Evolutionary conservation across 1,140 invertebrate genomes (phyloP).

Genomic region (Helicoverpa armigera): DNA sequence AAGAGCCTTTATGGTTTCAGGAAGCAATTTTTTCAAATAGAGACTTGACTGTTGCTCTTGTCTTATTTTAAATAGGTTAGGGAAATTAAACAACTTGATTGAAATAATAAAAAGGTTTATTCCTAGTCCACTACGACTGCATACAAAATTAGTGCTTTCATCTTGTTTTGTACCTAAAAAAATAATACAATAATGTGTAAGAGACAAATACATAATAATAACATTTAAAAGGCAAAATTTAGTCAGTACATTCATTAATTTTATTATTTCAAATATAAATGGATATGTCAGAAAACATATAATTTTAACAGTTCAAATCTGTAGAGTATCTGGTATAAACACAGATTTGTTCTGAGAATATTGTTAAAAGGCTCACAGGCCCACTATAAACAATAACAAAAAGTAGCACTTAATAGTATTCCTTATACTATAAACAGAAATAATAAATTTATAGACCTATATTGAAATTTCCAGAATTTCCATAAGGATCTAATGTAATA

Average conservation of each 20-base stretch:
- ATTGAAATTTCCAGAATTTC: constrained; percentile 22
- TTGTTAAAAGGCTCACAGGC: constrained; percentile 29
- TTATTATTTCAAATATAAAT: constrained; percentile 28
- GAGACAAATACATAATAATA: constrained; percentile 55
- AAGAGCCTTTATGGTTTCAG: too few relatives aligned
- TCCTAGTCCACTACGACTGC: constrained; percentile 69
- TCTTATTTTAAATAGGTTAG: neutral
- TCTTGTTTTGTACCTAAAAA: constrained; percentile 70
- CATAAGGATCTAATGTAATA: constrained; percentile 13
- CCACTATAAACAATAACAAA: constrained; percentile 48
- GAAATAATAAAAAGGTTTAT: constrained; percentile 69
- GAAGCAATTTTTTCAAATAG: too few relatives aligned
- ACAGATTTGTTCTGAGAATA: constrained; percentile 35
- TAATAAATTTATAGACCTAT: constrained; percentile 3
- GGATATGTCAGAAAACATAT: constrained; percentile 38
- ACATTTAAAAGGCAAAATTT: constrained; percentile 46
- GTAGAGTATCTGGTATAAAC: constrained; percentile 36
- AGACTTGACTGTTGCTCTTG: too few relatives aligned
- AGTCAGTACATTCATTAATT: constrained; percentile 48
- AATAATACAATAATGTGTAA: constrained; percentile 67
- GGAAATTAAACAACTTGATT: constrained; percentile 36
- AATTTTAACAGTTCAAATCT: constrained; percentile 37
- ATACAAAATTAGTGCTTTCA: constrained; percentile 72
- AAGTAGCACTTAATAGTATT: constrained; percentile 46
- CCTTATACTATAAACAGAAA: constrained; percentile 1